Evolutionary conservation across 2,113 vertebrate genomes (phyloP).

Genomic region (Cavia aperea): DNA sequence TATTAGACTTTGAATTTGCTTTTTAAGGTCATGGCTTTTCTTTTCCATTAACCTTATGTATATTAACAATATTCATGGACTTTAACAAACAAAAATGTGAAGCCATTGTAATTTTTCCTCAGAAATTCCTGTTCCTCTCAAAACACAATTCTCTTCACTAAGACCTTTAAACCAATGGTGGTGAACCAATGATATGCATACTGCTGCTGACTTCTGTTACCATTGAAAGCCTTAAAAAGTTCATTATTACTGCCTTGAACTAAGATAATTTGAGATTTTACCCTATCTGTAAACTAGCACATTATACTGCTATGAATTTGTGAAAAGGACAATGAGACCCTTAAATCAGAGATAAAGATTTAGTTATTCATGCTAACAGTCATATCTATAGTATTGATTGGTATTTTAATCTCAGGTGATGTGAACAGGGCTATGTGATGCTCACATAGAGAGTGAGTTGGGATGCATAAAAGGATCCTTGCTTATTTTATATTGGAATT

Average conservation of each 20-base stretch:
- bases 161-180: background rate
- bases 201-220: background rate
- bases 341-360: background rate
- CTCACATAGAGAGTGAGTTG: background rate
- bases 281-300: background rate
- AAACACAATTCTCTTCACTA: background rate
- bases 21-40: background rate
- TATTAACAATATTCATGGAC: background rate
- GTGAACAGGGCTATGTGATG: background rate
- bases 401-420: background rate
- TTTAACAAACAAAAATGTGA: background rate
- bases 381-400: background rate
- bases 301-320: background rate
- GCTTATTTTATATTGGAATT: background rate
- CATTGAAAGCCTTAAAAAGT: background rate
- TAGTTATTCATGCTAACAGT: background rate
- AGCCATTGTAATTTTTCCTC: background rate
- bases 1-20: background rate
- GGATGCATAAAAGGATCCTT: background rate
- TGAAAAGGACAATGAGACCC: background rate
- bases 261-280: background rate
- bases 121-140: background rate
- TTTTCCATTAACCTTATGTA: background rate
- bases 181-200: background rate
- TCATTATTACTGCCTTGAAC: background rate